These are phyloP conservation scores for Chionodraco myersi DNA, from an alignment of 2,113 vertebrate genomes.

Conservation along the genomic window DNA sequence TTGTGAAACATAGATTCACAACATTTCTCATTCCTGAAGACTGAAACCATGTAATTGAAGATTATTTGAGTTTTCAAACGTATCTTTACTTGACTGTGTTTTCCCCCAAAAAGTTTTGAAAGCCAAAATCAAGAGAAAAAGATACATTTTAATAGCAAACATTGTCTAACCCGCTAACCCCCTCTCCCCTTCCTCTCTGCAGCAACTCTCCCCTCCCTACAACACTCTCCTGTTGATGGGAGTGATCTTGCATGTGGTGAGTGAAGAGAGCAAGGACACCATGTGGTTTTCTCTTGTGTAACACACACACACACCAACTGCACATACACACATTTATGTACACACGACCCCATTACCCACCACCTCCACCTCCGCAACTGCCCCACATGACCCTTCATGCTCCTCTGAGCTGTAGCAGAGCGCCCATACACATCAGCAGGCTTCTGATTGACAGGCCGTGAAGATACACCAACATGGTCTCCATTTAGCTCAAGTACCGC, in stretches of 20 bases:
- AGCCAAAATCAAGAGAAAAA: background rate
- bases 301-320: slow-evolving; percentile 57
- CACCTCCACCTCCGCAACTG: slow-evolving; percentile 61
- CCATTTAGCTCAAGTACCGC: slow-evolving; percentile 85
- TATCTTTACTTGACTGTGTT: background rate
- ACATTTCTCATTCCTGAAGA: background rate
- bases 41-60: background rate
- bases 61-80: background rate
- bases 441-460: slow-evolving; percentile 83
- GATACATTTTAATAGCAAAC: slow-evolving; percentile 3
- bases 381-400: slow-evolving; percentile 77
- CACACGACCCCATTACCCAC: slow-evolving; percentile 76
- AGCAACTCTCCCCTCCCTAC: slow-evolving; percentile 59
- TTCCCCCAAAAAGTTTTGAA: slow-evolving; percentile 1
- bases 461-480: slow-evolving; percentile 84
- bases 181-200: slow-evolving; percentile 1
- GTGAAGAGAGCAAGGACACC: slow-evolving; percentile 82
- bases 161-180: slow-evolving; percentile 1
- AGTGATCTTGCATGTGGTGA: slow-evolving; percentile 78
- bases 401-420: slow-evolving; percentile 76
- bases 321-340: slow-evolving; percentile 53
- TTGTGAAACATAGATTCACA: no score
- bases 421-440: slow-evolving; percentile 73
- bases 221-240: slow-evolving; percentile 73
- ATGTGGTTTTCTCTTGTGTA: slow-evolving; percentile 61